Evolutionary conservation across 2,888 invertebrate genomes (phyloP), one percentile per base, ranked within the genome.

Genomic region (Parnassius smintheus): DNA sequence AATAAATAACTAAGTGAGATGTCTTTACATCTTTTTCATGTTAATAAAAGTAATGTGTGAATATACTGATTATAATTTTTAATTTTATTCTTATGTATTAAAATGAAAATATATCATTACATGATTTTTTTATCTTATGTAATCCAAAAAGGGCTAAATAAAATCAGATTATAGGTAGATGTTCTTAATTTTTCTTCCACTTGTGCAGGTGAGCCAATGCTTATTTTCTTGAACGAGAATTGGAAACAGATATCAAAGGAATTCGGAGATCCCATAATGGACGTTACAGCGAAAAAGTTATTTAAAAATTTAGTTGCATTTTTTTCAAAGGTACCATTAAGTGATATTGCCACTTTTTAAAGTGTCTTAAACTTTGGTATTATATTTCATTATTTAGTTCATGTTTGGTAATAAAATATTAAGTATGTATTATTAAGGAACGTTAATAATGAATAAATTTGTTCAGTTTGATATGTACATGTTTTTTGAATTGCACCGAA

Each of bases 201-300:
- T 12, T 42, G 58, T 67, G 70, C 46, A 89, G 90, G 87, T 78
- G 81, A 84, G 0, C 57, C 81, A 0, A 82, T 86, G 80, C 67
- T 82, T 10, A 67, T 46, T 0, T 86, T 88, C 67, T 64, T 89
- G 46, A 90, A 89, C 60, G 78, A 83, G 0, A 89, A 89, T 58
- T 89, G 87, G 87, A 80, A 84, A 49, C 75, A 81, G 59, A 72
- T 90, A 2, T 76, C 82, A 0, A 2, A 48, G 0, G 86, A 89
- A 63, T 90, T 89, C 41, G 90, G 88, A 42, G 74, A 66, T 53
- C 90, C 90, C 0, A 65, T 89, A 35, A 67, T 88, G 64, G 78
- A 84, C 1, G 71, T 65, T 0, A 74, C 79, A 0, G 76, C 82
- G 0, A 82, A 80, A 53, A 79, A 70, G 22, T 51, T 85, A 0